Evolutionary conservation across 2,113 vertebrate genomes (phyloP).

Genomic region (Haemorhous mexicanus): DNA sequence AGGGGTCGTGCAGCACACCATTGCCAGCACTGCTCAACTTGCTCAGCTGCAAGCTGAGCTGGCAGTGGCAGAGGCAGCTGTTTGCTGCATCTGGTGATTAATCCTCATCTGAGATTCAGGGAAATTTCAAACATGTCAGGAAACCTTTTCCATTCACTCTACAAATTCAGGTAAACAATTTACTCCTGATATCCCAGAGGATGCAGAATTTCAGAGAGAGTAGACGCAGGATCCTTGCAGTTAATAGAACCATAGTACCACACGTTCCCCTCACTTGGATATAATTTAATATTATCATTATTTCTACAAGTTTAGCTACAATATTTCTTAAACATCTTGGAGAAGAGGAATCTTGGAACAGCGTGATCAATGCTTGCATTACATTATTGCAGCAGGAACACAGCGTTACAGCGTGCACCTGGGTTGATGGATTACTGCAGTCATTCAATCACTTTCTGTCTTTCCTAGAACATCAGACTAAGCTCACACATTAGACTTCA

Average conservation of each 20-base stretch:
- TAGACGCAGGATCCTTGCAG: background rate
- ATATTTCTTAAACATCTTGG: background rate
- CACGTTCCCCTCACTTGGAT: background rate
- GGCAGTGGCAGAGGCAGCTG: background rate
- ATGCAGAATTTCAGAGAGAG: background rate
- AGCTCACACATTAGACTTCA: background rate
- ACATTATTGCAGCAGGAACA: background rate
- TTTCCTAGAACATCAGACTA: background rate
- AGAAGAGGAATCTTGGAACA: background rate
- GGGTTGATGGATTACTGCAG: background rate
- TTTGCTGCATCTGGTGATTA: background rate
- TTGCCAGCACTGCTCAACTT: rapidly evolving
- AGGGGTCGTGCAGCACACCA: rapidly evolving
- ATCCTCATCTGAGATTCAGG: background rate
- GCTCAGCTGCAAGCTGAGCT: background rate
- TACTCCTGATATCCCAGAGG: background rate
- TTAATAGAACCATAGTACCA: background rate
- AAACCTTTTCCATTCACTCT: background rate
- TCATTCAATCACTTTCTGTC: background rate
- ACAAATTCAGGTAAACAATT: background rate
- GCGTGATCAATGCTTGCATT: background rate
- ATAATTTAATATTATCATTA: background rate
- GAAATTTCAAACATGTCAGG: background rate
- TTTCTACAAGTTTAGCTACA: background rate
- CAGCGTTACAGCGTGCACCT: background rate